Evolutionary conservation across 1,140 invertebrate species (phyloP).

Genomic region (Chironomus striatipennis): DNA sequence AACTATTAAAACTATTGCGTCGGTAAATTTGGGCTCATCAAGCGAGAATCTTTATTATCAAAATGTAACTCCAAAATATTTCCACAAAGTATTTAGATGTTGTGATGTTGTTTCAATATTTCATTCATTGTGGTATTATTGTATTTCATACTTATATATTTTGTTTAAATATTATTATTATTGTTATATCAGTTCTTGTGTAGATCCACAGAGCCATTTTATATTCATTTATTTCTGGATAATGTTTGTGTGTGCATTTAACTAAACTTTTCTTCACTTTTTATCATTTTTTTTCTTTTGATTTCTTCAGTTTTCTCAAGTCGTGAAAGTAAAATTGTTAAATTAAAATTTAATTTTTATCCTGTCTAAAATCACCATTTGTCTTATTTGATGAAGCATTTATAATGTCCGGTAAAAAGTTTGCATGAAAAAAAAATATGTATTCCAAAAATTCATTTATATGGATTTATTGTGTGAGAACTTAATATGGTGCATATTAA

Average conservation of each 20-base stretch:
- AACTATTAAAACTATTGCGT: background rate
- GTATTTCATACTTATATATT: conserved; percentile 14
- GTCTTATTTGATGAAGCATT: background rate
- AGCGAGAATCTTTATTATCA: background rate
- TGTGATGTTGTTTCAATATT: conserved; percentile 19
- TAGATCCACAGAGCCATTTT: background rate
- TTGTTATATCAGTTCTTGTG: conserved; percentile 10
- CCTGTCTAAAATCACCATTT: background rate
- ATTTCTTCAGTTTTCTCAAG: background rate
- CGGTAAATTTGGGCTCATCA: background rate
- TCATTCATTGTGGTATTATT: conserved; percentile 18
- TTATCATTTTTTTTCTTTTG: background rate
- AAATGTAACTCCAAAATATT: background rate
- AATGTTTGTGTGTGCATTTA: conserved; percentile 20
- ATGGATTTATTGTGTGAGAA: conserved; percentile 27
- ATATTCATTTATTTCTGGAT: conserved; percentile 16
- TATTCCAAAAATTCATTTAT: conserved; percentile 23
- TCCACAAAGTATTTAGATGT: conserved; percentile 3
- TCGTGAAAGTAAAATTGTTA: background rate
- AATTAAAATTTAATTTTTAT: background rate
- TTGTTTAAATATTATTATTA: conserved; percentile 17
- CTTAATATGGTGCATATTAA: conserved; percentile 27
- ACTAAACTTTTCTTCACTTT: conserved; percentile 7
- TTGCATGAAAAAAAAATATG: background rate
- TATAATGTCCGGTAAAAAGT: conserved; percentile 20